Percentiles rank a stretch among this genome's conserved stretches.
Conservation (phyloP, 2,113 vertebrate genomes). For the Burhinus oedicnemus region DNA sequence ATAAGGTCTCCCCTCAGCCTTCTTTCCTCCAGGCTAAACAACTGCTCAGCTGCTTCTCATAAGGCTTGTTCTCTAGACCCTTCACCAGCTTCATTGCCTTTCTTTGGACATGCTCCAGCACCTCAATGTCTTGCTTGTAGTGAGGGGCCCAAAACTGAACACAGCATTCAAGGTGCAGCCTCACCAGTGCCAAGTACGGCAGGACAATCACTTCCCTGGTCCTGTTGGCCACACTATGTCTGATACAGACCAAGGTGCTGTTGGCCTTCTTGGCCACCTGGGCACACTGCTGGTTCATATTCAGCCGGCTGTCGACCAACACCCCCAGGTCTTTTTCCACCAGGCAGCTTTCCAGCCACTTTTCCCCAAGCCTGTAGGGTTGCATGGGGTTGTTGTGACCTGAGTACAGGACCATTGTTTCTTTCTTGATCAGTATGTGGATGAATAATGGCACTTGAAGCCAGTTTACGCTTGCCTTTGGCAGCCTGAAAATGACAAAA, state of each 20-base stretch:
- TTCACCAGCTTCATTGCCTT: not conserved
- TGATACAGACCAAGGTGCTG: not conserved
- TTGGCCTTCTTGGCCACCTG: not conserved
- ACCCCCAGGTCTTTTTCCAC: not conserved
- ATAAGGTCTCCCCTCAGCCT: not conserved
- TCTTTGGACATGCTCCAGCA: not conserved
- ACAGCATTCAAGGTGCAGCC: not conserved
- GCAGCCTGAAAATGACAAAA: constrained; percentile 53
- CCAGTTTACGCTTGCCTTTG: constrained; percentile 31
- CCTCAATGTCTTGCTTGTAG: not conserved
- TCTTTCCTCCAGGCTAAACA: not conserved
- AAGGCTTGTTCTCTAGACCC: not conserved
- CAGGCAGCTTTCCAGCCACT: not conserved
- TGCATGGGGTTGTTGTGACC: not conserved
- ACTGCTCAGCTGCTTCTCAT: not conserved
- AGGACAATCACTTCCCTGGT: not conserved
- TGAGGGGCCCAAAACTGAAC: not conserved
- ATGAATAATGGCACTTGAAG: constrained; percentile 17
- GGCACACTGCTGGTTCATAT: not conserved
- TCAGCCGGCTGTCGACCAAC: not conserved
- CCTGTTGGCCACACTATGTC: not conserved
- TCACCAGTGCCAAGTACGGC: not conserved
- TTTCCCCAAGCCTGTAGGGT: not conserved
- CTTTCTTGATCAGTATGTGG: constrained; percentile 43
- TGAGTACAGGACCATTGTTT: not conserved